Conservation (phyloP, 2,888 invertebrate species). For the Leptinotarsa juncta region DNA sequence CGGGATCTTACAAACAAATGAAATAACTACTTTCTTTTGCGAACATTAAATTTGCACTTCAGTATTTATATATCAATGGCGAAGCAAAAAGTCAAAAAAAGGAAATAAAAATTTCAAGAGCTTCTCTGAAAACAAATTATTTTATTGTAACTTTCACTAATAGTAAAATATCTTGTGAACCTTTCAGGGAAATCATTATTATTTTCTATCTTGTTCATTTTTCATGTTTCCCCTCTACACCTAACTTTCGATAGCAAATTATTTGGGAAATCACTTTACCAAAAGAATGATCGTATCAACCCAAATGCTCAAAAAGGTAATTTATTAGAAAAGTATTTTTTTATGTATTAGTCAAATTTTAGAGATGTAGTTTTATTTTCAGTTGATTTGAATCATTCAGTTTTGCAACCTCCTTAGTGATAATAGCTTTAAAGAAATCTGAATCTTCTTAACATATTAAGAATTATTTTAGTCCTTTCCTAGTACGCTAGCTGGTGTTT, state of each 20-base stretch:
- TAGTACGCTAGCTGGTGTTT: conserved; percentile 9
- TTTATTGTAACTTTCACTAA: too few relatives aligned
- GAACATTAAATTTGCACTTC: too few relatives aligned
- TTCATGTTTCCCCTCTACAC: too few relatives aligned
- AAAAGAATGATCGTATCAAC: neutral
- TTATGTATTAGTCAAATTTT: conserved; percentile 6
- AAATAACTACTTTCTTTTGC: too few relatives aligned
- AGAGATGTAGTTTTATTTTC: neutral
- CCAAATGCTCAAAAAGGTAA: conserved; percentile 14
- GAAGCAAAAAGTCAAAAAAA: too few relatives aligned
- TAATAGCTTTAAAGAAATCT: conserved; percentile 10
- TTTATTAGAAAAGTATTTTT: conserved; percentile 10
- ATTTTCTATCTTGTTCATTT: too few relatives aligned
- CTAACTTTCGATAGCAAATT: neutral
- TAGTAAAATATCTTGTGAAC: too few relatives aligned
- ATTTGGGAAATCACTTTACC: neutral
- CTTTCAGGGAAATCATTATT: too few relatives aligned
- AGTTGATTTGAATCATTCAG: conserved; percentile 1
- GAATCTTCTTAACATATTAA: conserved; percentile 7
- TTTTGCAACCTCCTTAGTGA: conserved; percentile 6
- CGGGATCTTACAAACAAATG: too few relatives aligned
- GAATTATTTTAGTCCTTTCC: neutral
- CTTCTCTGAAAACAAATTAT: too few relatives aligned
- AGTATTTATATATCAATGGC: too few relatives aligned
- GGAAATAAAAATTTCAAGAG: too few relatives aligned